Percentiles rank a stretch among this genome's conserved stretches.
phyloP scores from a whole-genome alignment of 2,113 vertebrate genomes.

The Gyps fulvus region DNA sequence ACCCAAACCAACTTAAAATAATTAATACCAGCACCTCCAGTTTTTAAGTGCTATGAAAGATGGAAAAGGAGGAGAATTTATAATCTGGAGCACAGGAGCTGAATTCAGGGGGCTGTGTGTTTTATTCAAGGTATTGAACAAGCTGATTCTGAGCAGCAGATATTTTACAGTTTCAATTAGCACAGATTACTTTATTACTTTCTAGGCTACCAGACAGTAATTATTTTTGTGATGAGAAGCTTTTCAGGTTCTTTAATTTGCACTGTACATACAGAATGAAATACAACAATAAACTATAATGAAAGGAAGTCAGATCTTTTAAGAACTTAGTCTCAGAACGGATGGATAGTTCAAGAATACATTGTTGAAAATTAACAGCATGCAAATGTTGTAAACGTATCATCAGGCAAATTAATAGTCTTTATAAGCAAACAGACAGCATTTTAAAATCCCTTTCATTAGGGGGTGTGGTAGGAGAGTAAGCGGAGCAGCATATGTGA shows the following conservation, averaged over 20 bases:
- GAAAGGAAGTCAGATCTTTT: slow-evolving; percentile 22
- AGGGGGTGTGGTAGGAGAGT: not conserved
- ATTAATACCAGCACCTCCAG: slow-evolving; percentile 35
- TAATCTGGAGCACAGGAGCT: not conserved
- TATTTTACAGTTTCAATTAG: slow-evolving; percentile 72
- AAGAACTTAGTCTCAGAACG: not conserved
- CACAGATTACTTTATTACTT: slow-evolving; percentile 57
- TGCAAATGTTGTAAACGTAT: not conserved
- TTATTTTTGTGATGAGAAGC: slow-evolving; percentile 36
- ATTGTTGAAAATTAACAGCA: slow-evolving; percentile 1
- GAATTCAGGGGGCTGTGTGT: not conserved
- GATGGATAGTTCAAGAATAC: slow-evolving; percentile 33
- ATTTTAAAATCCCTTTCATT: not conserved
- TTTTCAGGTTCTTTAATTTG: slow-evolving; percentile 51
- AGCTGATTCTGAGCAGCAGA: slow-evolving; percentile 12
- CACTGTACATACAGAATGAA: slow-evolving; percentile 10
- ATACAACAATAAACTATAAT: slow-evolving; percentile 21
- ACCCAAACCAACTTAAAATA: slow-evolving; percentile 20
- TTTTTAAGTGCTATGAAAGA: not conserved
- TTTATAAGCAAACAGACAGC: slow-evolving; percentile 18
- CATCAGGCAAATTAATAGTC: slow-evolving; percentile 23
- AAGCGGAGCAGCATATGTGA: not conserved
- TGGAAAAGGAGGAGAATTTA: slow-evolving; percentile 28
- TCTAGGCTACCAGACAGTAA: slow-evolving; percentile 48
- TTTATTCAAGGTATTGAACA: slow-evolving; percentile 20